Percentiles rank a stretch among this genome's conserved stretches.
phyloP scores from a whole-genome alignment of 2,797 vertebrate species.

The Onychomys arenicola region DNA sequence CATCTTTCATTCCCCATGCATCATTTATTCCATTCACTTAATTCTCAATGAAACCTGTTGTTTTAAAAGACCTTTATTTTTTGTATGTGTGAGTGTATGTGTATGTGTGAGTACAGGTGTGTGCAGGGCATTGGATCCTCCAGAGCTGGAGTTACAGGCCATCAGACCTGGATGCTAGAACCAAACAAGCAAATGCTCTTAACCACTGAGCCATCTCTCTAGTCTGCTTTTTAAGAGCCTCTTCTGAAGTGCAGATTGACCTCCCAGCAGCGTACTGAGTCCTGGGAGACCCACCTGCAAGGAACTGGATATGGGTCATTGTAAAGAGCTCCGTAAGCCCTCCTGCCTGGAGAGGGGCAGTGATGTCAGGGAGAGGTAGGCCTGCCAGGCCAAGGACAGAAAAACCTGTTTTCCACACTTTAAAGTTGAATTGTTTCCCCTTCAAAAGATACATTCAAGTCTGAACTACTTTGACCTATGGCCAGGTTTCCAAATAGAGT shows the following conservation, averaged over 20 bases:
- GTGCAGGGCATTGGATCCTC: neutral
- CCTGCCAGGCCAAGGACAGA: neutral
- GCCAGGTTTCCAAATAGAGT: neutral
- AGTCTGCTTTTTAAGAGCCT: neutral
- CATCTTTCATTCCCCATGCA: neutral
- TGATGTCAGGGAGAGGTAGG: neutral
- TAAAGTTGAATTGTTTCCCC: neutral
- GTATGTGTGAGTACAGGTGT: neutral
- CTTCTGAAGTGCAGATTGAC: neutral
- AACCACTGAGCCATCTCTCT: neutral
- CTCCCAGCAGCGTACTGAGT: neutral
- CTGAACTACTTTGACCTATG: neutral
- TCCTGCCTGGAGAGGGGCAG: neutral
- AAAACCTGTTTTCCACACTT: neutral
- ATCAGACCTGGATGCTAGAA: neutral
- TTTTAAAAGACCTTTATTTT: neutral
- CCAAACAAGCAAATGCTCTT: neutral
- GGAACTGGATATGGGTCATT: neutral
- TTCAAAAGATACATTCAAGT: neutral
- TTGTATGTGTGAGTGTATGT: neutral
- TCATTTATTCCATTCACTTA: neutral
- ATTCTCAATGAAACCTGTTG: neutral
- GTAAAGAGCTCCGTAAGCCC: neutral
- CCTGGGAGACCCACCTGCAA: neutral
- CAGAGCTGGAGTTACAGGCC: neutral